These are phyloP conservation scores for Rafetus swinhoei DNA, from an alignment of 2,113 vertebrate genomes.

Conservation along the genomic window DNA sequence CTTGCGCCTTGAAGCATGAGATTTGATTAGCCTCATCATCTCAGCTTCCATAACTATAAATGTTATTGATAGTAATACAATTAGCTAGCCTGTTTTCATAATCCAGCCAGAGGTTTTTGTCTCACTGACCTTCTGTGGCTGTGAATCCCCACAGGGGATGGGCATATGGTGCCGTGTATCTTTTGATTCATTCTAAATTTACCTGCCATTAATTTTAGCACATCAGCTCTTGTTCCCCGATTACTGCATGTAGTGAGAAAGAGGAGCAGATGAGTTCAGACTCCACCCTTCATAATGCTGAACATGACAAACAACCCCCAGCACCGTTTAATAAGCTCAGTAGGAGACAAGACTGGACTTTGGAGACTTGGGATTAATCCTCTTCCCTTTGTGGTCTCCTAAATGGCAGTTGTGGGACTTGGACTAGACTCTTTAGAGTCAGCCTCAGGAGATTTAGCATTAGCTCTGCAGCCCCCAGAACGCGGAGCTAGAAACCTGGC, in stretches of 20 bases:
- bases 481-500: neutral
- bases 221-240: slow-evolving; percentile 31
- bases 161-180: neutral
- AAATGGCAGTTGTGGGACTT: neutral
- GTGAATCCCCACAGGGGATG: slow-evolving; percentile 54
- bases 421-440: neutral
- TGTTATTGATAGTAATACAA: slow-evolving; percentile 77
- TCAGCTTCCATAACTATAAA: slow-evolving; percentile 75
- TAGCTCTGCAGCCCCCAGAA: slow-evolving; percentile 5
- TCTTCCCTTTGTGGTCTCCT: neutral
- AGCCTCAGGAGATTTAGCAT: neutral
- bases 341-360: neutral
- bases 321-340: neutral
- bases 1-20: slow-evolving; percentile 76
- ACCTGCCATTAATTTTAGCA: slow-evolving; percentile 50
- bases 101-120: slow-evolving; percentile 67
- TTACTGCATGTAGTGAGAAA: neutral
- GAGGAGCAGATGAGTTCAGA: neutral
- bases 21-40: slow-evolving; percentile 79
- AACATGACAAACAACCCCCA: neutral
- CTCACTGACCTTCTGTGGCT: slow-evolving; percentile 57
- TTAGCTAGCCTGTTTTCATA: slow-evolving; percentile 73
- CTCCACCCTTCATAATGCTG: neutral
- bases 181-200: slow-evolving; percentile 69
- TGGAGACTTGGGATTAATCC: slow-evolving; percentile 21